phyloP scores from a whole-genome alignment of 2,888 invertebrate species.

The Bombylius major region DNA sequence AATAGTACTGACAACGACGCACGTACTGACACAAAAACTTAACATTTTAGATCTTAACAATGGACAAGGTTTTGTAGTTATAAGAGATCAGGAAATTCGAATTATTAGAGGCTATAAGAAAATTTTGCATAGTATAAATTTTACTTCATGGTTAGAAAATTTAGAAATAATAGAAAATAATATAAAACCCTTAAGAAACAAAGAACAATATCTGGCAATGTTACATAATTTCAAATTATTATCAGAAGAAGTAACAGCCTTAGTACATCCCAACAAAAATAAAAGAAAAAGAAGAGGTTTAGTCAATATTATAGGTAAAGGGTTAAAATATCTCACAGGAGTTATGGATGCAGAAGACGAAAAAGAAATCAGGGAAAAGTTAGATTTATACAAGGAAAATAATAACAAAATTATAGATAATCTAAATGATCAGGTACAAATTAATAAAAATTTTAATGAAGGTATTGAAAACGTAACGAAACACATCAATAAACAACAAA shows the following conservation, averaged over 20 bases:
- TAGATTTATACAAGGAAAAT: background rate
- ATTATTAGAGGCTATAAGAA: constrained; percentile 6
- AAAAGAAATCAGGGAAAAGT: constrained; percentile 3
- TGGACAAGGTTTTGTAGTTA: no score
- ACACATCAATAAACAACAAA: constrained; percentile 15
- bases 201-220: constrained; percentile 5
- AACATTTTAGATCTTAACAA: no score
- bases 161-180: constrained; percentile 6
- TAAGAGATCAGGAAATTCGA: no score
- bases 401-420: background rate
- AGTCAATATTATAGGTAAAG: constrained; percentile 10
- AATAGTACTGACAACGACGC: no score
- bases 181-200: constrained; percentile 8
- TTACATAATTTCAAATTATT: background rate
- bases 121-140: constrained; percentile 12
- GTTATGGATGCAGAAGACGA: constrained; percentile 15
- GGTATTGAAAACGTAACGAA: constrained; percentile 16
- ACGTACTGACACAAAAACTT: no score
- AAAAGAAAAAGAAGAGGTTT: constrained; percentile 10
- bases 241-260: no score
- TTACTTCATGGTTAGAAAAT: background rate
- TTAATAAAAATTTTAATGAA: constrained; percentile 8
- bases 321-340: constrained; percentile 12
- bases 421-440: constrained; percentile 6
- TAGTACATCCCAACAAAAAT: constrained; percentile 6